A percentile compares a stretch with the other conserved stretches of the same genome.
These are phyloP conservation scores for Premnoplex brunnescens DNA, from an alignment of 2,797 vertebrate genomes.

Conservation along the genomic window DNA sequence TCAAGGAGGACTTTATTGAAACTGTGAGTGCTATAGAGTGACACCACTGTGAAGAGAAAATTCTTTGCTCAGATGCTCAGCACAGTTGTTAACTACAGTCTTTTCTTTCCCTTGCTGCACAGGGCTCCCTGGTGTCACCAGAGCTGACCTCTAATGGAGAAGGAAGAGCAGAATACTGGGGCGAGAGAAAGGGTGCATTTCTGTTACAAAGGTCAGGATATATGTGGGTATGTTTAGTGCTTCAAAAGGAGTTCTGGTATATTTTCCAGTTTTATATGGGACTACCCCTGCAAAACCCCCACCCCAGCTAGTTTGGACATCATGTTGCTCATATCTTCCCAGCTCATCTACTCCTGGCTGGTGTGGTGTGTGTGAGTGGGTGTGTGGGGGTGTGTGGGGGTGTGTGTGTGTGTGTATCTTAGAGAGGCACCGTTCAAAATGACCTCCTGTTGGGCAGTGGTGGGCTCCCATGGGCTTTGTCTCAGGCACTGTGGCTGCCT, in stretches of 20 bases:
- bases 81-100: neutral
- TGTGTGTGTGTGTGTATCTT: too few relatives aligned
- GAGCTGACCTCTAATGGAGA: neutral
- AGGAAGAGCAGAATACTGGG: neutral
- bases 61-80: neutral
- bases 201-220: neutral
- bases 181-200: neutral
- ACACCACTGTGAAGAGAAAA: neutral
- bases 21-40: neutral
- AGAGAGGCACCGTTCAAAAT: neutral
- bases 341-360: neutral
- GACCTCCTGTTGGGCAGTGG: accelerated
- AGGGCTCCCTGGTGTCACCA: neutral
- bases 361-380: too few relatives aligned
- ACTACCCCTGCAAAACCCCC: neutral
- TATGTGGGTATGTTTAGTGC: neutral
- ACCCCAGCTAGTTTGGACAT: neutral
- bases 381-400: too few relatives aligned
- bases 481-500: neutral
- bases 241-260: neutral
- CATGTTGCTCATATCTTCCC: neutral
- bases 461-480: neutral
- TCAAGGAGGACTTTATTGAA: neutral
- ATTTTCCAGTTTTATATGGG: neutral
- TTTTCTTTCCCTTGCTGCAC: neutral